Conservation (phyloP, 37 sponge, comb jelly and placozoan genomes). For the Cladorhizidae sp. region DNA sequence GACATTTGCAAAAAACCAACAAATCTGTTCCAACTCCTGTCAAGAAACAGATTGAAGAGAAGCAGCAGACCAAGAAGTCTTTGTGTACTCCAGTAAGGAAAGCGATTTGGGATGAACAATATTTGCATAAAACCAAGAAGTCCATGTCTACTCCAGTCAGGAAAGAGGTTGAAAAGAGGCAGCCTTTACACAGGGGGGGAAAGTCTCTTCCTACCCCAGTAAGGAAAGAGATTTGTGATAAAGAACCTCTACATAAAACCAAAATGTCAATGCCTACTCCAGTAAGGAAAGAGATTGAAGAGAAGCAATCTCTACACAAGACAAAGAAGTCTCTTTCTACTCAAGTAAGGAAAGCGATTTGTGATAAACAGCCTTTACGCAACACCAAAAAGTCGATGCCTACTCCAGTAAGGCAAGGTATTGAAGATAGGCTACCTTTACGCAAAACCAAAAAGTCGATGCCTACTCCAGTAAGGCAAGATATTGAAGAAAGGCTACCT, state of each 20-base stretch:
- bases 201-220: conserved; percentile 68
- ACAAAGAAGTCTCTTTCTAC: conserved; percentile 28
- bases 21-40: conserved; percentile 41
- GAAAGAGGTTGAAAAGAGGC: conserved; percentile 38
- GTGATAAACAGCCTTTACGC: conserved; percentile 24
- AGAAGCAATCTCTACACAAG: conserved; percentile 17
- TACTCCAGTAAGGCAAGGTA: conserved; percentile 63
- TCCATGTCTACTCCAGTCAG: conserved; percentile 51
- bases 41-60: conserved; percentile 37
- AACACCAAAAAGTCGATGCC: conserved; percentile 50
- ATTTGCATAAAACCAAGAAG: conserved; percentile 13
- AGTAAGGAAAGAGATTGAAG: conserved; percentile 48
- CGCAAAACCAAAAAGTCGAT: conserved; percentile 45
- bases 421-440: conserved; percentile 31
- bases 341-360: conserved; percentile 57
- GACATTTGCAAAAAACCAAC: conserved; percentile 6
- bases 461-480: conserved; percentile 65
- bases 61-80: conserved; percentile 28
- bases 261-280: conserved; percentile 64
- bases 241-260: conserved; percentile 46
- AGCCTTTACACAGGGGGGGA: conserved; percentile 31
- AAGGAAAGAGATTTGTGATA: conserved; percentile 24
- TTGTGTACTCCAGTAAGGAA: conserved; percentile 63
- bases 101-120: conserved; percentile 18
- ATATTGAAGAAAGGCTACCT: conserved; percentile 17